Conservation (phyloP, 2,888 invertebrate genomes). For the Polyploca ridens region DNA sequence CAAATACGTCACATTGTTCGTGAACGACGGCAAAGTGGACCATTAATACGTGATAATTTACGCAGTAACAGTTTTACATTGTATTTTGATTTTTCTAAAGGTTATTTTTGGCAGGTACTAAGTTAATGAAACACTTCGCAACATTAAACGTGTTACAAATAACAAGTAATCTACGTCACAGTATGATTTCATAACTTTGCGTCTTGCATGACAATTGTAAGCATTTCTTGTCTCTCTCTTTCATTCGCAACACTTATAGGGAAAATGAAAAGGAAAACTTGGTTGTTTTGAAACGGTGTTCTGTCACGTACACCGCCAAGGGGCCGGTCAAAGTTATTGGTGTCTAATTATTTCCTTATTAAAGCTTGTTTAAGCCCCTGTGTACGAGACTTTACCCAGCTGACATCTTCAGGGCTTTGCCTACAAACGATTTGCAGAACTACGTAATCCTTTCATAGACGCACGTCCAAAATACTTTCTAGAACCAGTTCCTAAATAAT, state of each 20-base stretch:
- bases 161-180: neutral
- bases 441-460: too few relatives aligned
- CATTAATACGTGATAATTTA: too few relatives aligned
- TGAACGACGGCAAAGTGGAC: too few relatives aligned
- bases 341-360: too few relatives aligned
- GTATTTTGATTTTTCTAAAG: neutral
- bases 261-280: neutral
- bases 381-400: too few relatives aligned
- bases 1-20: too few relatives aligned
- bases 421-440: too few relatives aligned
- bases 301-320: neutral
- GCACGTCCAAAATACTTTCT: too few relatives aligned
- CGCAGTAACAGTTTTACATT: too few relatives aligned
- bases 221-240: neutral
- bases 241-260: neutral
- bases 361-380: too few relatives aligned
- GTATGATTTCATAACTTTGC: neutral
- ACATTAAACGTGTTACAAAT: neutral
- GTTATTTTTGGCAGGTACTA: neutral
- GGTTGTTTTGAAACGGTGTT: neutral
- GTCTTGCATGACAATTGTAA: conserved; percentile 3
- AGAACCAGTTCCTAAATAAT: too few relatives aligned
- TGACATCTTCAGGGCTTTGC: too few relatives aligned
- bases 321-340: neutral
- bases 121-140: neutral